Evolutionary conservation across 2,797 vertebrate genomes (phyloP).

Genomic region (Sebastes elongatus): DNA sequence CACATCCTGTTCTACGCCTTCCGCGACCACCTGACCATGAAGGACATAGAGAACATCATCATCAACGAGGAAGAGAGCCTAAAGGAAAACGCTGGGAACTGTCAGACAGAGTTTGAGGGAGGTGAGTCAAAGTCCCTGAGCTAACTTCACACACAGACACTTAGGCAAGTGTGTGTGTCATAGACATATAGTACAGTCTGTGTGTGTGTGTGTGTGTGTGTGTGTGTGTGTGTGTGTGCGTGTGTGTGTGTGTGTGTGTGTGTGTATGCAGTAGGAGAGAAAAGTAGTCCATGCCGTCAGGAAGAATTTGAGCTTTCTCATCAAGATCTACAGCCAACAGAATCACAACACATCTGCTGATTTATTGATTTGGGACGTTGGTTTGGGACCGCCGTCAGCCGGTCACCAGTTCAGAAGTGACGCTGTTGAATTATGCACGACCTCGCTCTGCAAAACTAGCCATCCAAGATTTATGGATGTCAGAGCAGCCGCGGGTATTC

Average conservation of each 20-base stretch:
- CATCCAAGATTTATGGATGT: slow-evolving; percentile 55
- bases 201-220: not conserved
- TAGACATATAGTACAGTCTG: not conserved
- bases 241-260: not conserved
- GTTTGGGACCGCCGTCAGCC: slow-evolving; percentile 19
- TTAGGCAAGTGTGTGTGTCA: not conserved
- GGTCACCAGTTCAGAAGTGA: slow-evolving; percentile 52
- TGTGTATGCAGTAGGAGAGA: not conserved
- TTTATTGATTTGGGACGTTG: slow-evolving; percentile 66
- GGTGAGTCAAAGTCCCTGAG: slow-evolving; percentile 64
- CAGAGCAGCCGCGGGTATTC: slow-evolving; percentile 11
- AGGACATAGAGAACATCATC: slow-evolving; percentile 99
- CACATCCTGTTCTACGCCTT: slow-evolving; percentile 98
- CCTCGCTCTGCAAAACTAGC: slow-evolving; percentile 35
- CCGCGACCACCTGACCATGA: slow-evolving; percentile 98
- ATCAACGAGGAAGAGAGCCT: slow-evolving; percentile 98
- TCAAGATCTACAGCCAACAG: slow-evolving; percentile 32
- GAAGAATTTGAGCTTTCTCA: slow-evolving; percentile 31
- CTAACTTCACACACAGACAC: not conserved
- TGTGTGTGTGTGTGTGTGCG: no score
- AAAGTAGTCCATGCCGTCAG: slow-evolving; percentile 37
- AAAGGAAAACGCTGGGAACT: slow-evolving; percentile 95
- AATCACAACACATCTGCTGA: slow-evolving; percentile 55
- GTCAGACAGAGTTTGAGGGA: slow-evolving; percentile 97
- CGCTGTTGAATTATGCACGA: slow-evolving; percentile 63